phyloP scores from a whole-genome alignment of 2,113 vertebrate genomes.

The Antechinus flavipes region DNA sequence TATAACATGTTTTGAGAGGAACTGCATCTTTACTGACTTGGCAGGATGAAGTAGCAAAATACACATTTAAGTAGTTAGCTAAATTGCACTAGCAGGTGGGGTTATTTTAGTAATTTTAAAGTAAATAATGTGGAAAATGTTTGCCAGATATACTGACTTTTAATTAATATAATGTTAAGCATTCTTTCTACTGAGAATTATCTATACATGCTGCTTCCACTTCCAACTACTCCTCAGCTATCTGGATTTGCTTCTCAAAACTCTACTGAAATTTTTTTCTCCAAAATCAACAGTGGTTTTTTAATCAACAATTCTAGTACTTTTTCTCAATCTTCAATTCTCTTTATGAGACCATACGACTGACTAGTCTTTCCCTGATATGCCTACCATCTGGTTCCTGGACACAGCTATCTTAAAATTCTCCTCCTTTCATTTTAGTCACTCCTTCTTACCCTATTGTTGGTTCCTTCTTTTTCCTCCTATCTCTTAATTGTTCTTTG shows the following conservation, averaged over 20 bases:
- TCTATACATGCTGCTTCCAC: neutral
- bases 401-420: neutral
- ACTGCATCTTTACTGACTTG: neutral
- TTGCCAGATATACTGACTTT: slow-evolving; percentile 59
- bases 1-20: slow-evolving; percentile 5
- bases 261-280: neutral
- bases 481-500: neutral
- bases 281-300: neutral
- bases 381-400: neutral
- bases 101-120: slow-evolving; percentile 45
- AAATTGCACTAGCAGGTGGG: slow-evolving; percentile 1
- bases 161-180: slow-evolving; percentile 45
- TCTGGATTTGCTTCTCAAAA: neutral
- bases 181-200: slow-evolving; percentile 59
- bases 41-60: neutral
- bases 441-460: neutral
- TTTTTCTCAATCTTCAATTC: neutral
- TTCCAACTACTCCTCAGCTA: neutral
- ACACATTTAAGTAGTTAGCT: neutral
- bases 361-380: neutral
- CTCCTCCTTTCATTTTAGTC: neutral
- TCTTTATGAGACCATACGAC: neutral
- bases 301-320: neutral
- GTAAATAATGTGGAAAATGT: neutral
- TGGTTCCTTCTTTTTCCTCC: neutral